phyloP scores from a whole-genome alignment of 2,888 invertebrate genomes.

The Macropis europaea region DNA sequence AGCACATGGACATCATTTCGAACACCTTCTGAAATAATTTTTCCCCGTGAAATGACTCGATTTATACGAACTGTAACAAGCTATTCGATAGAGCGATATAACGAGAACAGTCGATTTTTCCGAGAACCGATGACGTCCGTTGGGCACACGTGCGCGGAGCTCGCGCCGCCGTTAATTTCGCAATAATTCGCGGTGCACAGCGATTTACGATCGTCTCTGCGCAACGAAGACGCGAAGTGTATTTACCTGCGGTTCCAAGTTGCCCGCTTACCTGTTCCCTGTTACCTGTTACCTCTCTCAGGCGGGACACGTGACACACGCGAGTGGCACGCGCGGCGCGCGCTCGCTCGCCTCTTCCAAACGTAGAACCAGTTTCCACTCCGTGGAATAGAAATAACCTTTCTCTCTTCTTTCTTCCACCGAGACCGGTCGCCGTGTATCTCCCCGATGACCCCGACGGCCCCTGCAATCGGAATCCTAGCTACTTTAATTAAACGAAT shows the following conservation, averaged over 20 bases:
- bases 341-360: conserved; percentile 73
- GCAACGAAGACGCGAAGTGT: conserved; percentile 33
- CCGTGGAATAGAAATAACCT: conserved; percentile 73
- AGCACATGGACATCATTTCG: too few species aligned
- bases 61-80: too few species aligned
- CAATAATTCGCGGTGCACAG: conserved; percentile 29
- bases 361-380: conserved; percentile 76
- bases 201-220: conserved; percentile 39
- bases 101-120: conserved; percentile 2
- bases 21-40: too few species aligned
- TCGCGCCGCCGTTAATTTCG: conserved; percentile 17
- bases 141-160: conserved; percentile 20
- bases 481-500: conserved; percentile 28
- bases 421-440: neutral
- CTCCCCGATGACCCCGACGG: conserved; percentile 17
- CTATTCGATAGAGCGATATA: too few species aligned
- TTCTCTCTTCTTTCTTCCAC: conserved; percentile 33
- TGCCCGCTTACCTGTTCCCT: conserved; percentile 55
- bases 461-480: conserved; percentile 16
- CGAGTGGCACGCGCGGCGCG: conserved; percentile 78
- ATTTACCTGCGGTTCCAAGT: conserved; percentile 56
- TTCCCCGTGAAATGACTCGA: too few species aligned
- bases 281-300: conserved; percentile 60
- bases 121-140: neutral
- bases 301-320: conserved; percentile 77